Conservation (phyloP, 2,888 invertebrate species). For the Torymus tubicola region DNA sequence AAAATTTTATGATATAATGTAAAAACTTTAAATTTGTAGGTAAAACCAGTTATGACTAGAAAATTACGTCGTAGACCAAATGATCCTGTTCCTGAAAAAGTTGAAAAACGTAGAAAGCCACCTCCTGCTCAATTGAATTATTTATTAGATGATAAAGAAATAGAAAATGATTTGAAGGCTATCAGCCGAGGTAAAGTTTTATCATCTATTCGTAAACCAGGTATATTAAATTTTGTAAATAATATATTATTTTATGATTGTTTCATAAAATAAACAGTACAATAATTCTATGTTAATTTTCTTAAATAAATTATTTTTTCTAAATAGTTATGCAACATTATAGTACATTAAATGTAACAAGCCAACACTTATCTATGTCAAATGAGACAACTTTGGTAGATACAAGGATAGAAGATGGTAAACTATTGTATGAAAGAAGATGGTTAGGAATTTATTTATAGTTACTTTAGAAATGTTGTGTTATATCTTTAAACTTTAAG, state of each 20-base stretch:
- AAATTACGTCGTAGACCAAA: constrained; percentile 94
- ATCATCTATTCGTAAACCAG: constrained; percentile 79
- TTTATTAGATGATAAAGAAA: constrained; percentile 91
- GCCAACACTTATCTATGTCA: constrained; percentile 73
- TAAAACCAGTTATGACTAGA: constrained; percentile 97
- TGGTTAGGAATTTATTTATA: constrained; percentile 80
- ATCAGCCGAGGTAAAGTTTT: constrained; percentile 82
- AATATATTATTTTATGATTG: neutral
- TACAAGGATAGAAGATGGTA: constrained; percentile 95
- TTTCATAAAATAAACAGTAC: neutral
- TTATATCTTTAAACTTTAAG: too few species aligned
- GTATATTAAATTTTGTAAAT: constrained; percentile 64
- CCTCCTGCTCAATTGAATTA: constrained; percentile 91
- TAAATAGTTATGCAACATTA: constrained; percentile 57
- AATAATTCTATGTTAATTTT: too few species aligned
- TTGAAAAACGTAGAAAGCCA: constrained; percentile 90
- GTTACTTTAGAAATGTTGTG: neutral
- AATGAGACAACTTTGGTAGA: constrained; percentile 81
- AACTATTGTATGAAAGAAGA: constrained; percentile 92
- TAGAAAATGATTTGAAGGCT: constrained; percentile 89
- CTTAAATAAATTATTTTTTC: constrained; percentile 30
- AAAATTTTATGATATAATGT: too few species aligned
- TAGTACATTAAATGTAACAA: constrained; percentile 63
- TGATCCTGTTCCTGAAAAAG: constrained; percentile 92
- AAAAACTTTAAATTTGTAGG: constrained; percentile 72